phyloP scores from a whole-genome alignment of 92 coral and sea anemone genomes.

The Heliopora coerulea region DNA sequence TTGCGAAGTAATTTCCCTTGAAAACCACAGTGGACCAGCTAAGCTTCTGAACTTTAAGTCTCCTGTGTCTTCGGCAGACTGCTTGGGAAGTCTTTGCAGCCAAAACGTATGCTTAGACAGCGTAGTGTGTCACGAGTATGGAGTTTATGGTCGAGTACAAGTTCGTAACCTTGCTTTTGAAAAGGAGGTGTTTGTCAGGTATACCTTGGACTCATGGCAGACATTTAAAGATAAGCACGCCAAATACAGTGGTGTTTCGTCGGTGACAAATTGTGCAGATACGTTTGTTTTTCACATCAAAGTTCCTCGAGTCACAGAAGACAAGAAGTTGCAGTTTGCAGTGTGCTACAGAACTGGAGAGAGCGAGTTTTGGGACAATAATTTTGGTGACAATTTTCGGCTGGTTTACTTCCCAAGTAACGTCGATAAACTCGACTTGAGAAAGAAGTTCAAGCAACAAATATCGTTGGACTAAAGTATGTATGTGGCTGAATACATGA shows the following conservation, averaged over 20 bases:
- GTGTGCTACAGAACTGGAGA: not conserved
- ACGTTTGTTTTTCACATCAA: conserved; percentile 6
- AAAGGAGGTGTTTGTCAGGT: conserved; percentile 5
- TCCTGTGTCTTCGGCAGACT: too few species aligned
- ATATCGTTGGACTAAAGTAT: too few species aligned
- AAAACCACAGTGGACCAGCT: too few species aligned
- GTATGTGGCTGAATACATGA: too few species aligned
- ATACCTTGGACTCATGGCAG: conserved; percentile 7
- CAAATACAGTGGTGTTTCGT: not conserved
- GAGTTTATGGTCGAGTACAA: not conserved
- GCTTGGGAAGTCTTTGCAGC: not conserved
- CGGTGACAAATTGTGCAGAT: not conserved
- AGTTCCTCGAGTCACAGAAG: conserved; percentile 11
- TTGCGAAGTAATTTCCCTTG: conserved; percentile 10
- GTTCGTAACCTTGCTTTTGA: conserved; percentile 22
- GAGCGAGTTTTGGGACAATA: conserved; percentile 15
- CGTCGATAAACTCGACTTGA: too few species aligned
- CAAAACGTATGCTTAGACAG: conserved; percentile 11
- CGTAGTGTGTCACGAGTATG: not conserved
- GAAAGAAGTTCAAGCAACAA: too few species aligned
- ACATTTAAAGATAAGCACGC: conserved; percentile 9
- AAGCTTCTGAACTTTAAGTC: too few species aligned
- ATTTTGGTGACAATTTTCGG: not conserved
- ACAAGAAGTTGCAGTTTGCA: not conserved
- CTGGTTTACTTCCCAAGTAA: too few species aligned